Conservation (phyloP, 1,140 invertebrate species). For the Drosophila ficusphila region DNA sequence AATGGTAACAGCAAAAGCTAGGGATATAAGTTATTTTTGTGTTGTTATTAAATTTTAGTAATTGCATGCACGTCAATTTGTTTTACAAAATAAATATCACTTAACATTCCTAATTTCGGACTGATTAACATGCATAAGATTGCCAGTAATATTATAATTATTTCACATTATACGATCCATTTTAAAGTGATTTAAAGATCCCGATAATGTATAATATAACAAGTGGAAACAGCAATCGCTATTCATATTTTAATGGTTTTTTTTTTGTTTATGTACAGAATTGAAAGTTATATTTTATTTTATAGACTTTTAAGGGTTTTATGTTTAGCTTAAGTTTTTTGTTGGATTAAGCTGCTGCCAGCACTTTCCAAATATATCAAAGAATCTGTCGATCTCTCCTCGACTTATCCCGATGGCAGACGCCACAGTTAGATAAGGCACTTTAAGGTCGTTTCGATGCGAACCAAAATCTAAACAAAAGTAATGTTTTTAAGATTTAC, state of each 20-base stretch:
- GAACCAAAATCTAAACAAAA: constrained; percentile 74
- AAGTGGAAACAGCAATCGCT: too few relatives aligned
- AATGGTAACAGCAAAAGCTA: constrained; percentile 1
- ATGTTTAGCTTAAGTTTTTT: not conserved
- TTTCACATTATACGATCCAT: too few relatives aligned
- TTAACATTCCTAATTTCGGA: constrained; percentile 8
- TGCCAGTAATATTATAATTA: too few relatives aligned
- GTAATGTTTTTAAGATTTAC: not conserved
- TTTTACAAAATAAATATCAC: not conserved
- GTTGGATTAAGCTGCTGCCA: constrained; percentile 40
- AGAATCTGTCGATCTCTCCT: constrained; percentile 77
- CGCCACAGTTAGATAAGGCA: constrained; percentile 82
- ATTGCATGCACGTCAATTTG: constrained; percentile 3
- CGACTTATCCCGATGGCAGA: constrained; percentile 69
- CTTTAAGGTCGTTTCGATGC: constrained; percentile 47
- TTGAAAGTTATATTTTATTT: too few relatives aligned
- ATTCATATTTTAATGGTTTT: too few relatives aligned
- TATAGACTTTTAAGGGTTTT: not conserved
- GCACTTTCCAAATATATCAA: constrained; percentile 71
- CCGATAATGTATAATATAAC: too few relatives aligned
- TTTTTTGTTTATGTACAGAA: too few relatives aligned
- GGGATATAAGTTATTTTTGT: not conserved
- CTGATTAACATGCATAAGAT: not conserved
- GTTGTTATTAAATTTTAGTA: constrained; percentile 5
- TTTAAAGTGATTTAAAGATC: too few relatives aligned